Conservation (phyloP, 2,113 vertebrate species). For the Melanerpes aurifrons region DNA sequence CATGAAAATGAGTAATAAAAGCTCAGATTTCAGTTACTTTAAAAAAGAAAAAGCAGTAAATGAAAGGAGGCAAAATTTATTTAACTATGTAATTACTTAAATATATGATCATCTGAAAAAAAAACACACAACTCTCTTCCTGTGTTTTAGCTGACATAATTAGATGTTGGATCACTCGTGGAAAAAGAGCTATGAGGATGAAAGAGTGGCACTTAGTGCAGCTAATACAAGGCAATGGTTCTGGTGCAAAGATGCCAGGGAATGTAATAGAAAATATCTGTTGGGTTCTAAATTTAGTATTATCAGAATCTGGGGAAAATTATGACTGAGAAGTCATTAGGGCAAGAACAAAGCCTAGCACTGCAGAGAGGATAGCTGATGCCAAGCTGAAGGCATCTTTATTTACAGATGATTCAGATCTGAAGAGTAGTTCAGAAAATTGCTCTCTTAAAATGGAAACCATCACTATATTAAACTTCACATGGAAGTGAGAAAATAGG, state of each 20-base stretch:
- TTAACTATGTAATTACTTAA: background rate
- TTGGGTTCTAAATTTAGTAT: constrained; percentile 45
- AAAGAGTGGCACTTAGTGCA: background rate
- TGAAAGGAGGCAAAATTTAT: background rate
- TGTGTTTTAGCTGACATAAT: background rate
- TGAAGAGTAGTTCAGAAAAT: background rate
- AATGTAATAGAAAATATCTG: constrained; percentile 38
- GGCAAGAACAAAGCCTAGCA: constrained; percentile 29
- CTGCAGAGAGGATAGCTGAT: background rate
- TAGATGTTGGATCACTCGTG: background rate
- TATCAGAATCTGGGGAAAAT: constrained; percentile 48
- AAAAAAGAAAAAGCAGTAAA: background rate
- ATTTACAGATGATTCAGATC: constrained; percentile 24
- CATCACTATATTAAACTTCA: background rate
- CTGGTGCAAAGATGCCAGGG: constrained; percentile 26
- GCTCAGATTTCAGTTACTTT: background rate
- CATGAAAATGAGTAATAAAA: background rate
- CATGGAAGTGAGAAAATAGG: background rate
- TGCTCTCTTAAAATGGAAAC: constrained; percentile 28
- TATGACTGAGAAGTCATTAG: constrained; percentile 16
- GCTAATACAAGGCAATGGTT: background rate
- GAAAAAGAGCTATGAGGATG: background rate
- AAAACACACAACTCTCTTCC: background rate
- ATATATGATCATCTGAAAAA: background rate
- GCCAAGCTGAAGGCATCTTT: constrained; percentile 28